A percentile compares a stretch with the other conserved stretches of the same genome.
These are phyloP conservation scores for Charaxes varanes DNA, from an alignment of 1,140 invertebrate species.

Conservation along the genomic window DNA sequence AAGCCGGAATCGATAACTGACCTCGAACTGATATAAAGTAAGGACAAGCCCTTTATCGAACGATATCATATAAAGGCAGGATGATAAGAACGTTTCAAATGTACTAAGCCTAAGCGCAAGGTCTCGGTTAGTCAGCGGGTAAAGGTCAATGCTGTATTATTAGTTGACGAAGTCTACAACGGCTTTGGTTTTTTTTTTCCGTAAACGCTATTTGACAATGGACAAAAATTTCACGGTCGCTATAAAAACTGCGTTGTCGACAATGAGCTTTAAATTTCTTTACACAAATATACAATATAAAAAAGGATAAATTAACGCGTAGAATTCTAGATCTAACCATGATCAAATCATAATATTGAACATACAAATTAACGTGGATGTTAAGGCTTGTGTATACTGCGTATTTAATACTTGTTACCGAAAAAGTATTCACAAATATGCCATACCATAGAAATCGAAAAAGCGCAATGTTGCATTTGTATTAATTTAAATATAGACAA, in stretches of 20 bases:
- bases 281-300: background rate
- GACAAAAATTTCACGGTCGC: constrained; percentile 22
- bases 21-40: constrained; percentile 38
- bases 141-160: constrained; percentile 52
- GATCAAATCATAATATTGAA: background rate
- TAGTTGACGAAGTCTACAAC: constrained; percentile 21
- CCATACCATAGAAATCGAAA: no score
- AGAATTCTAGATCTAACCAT: background rate
- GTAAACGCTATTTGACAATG: constrained; percentile 30
- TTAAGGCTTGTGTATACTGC: no score
- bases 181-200: constrained; percentile 42
- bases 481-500: no score
- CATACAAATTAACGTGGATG: no score
- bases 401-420: no score
- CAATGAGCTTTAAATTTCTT: constrained; percentile 17
- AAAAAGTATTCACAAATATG: no score
- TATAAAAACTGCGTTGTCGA: constrained; percentile 14
- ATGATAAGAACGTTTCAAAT: constrained; percentile 2
- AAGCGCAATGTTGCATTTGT: no score
- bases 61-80: constrained; percentile 17
- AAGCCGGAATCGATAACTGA: constrained; percentile 39
- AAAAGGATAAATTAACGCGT: background rate
- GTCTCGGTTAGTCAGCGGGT: constrained; percentile 48
- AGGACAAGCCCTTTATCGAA: constrained; percentile 58
- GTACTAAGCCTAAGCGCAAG: constrained; percentile 25